Evolutionary conservation across 2,888 invertebrate genomes (phyloP).

Genomic region (Drosophila kuntzei): DNA sequence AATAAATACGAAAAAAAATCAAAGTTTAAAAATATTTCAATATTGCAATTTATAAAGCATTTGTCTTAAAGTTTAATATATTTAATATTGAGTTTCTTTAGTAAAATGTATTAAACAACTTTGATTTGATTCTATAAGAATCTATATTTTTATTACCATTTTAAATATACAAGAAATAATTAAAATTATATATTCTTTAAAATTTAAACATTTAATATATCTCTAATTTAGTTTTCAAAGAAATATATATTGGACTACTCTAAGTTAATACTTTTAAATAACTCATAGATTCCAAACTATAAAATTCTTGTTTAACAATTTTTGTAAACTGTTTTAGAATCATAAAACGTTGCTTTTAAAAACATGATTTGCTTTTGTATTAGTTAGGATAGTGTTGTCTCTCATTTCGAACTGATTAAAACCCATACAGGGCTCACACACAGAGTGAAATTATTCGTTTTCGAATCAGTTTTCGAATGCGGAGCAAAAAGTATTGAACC

Average conservation of each 20-base stretch:
- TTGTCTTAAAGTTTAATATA: neutral
- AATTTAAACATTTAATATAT: neutral
- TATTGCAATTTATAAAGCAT: neutral
- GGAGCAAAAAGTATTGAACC: constrained; percentile 65
- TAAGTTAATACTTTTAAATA: neutral
- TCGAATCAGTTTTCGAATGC: constrained; percentile 13
- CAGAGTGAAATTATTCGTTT: constrained; percentile 18
- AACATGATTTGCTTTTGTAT: constrained; percentile 16
- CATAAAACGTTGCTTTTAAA: neutral
- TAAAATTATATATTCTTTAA: no score
- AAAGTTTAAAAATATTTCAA: neutral
- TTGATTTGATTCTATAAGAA: neutral
- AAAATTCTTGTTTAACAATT: neutral
- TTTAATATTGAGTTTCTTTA: neutral
- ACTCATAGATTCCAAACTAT: neutral
- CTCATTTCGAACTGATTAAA: constrained; percentile 7
- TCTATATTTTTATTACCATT: neutral
- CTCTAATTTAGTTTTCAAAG: no score
- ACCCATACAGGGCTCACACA: neutral
- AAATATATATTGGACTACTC: neutral
- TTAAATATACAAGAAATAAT: no score
- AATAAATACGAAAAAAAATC: neutral
- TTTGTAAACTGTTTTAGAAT: neutral
- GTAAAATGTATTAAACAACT: neutral
- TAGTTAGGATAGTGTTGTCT: constrained; percentile 1